Percentiles rank a stretch among this genome's conserved stretches.
These are phyloP conservation scores for Epizoanthus illoricatus DNA, from an alignment of 92 coral and sea anemone genomes.

Conservation along the genomic window DNA sequence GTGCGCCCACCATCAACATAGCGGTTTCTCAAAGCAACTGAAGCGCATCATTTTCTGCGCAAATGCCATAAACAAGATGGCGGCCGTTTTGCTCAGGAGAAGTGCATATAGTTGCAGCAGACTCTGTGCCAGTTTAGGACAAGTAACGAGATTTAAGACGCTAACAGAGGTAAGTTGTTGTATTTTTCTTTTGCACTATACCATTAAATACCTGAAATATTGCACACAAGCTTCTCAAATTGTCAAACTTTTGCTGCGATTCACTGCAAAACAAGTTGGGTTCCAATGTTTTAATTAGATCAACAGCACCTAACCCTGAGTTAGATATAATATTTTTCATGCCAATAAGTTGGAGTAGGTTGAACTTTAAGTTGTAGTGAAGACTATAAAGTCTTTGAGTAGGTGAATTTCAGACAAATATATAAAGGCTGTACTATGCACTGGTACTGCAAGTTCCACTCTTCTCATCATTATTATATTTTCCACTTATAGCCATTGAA, in stretches of 20 bases:
- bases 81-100: constrained; percentile 26
- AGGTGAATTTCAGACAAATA: too few species aligned
- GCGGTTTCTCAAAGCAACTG: constrained; percentile 21
- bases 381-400: too few species aligned
- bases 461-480: neutral
- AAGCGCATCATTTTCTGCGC: constrained; percentile 23
- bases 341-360: too few species aligned
- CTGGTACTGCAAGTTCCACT: too few species aligned
- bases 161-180: neutral
- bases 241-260: too few species aligned
- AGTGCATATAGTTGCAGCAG: neutral
- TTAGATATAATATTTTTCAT: too few species aligned
- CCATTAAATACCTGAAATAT: neutral
- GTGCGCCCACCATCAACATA: constrained; percentile 16
- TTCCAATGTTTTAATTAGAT: too few species aligned
- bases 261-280: too few species aligned
- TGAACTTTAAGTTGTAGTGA: too few species aligned
- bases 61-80: constrained; percentile 34
- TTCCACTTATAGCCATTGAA: neutral
- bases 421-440: too few species aligned
- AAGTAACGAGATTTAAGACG: neutral
- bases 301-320: too few species aligned
- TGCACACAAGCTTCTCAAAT: too few species aligned
- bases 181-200: neutral
- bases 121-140: constrained; percentile 8